phyloP scores from a whole-genome alignment of 1,140 invertebrate species.

The Bombus terrestris region DNA sequence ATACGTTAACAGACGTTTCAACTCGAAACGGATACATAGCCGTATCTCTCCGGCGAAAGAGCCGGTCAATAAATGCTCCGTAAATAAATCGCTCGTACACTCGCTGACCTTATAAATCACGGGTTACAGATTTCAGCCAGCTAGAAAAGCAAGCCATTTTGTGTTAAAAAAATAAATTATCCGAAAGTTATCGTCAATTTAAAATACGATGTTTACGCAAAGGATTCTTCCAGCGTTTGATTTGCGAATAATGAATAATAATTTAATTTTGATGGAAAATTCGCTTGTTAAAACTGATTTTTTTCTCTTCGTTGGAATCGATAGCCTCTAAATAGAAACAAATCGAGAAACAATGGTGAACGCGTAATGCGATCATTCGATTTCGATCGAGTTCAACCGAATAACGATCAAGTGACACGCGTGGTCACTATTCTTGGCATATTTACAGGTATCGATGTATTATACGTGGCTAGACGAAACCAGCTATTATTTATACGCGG shows the following conservation, averaged over 20 bases:
- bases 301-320: background rate
- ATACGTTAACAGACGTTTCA: conserved; percentile 24
- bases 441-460: conserved; percentile 52
- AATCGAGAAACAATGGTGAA: background rate
- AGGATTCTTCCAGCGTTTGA: background rate
- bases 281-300: background rate
- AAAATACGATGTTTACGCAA: background rate
- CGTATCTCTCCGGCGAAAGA: background rate
- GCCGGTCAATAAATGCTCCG: conserved; percentile 57
- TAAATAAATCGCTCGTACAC: conserved; percentile 51
- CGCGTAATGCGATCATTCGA: conserved; percentile 21
- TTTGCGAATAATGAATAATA: background rate
- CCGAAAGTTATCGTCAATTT: background rate
- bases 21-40: conserved; percentile 8
- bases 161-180: conserved; percentile 2
- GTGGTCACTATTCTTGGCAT: conserved; percentile 67
- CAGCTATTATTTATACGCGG: conserved; percentile 34
- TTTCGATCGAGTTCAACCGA: conserved; percentile 48
- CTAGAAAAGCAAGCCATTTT: background rate
- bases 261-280: background rate
- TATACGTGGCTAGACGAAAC: conserved; percentile 23
- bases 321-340: background rate
- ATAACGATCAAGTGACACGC: conserved; percentile 66
- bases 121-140: background rate
- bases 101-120: background rate